Conservation (phyloP, 2,888 invertebrate species). For the Pasiphila rectangulata region DNA sequence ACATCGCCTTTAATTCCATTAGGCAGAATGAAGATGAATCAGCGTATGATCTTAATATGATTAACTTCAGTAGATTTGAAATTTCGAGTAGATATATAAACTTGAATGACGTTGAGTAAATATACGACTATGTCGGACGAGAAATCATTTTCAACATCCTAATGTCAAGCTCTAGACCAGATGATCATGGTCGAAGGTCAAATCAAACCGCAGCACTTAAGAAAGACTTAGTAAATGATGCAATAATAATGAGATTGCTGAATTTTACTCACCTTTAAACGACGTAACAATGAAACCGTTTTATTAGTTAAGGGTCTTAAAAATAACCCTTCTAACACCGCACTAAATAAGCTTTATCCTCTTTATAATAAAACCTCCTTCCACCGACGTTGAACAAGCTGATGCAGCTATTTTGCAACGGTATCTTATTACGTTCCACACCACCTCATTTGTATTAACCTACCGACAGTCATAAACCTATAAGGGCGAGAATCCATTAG, state of each 20-base stretch:
- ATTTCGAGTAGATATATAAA: too few species aligned
- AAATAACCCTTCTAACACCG: neutral
- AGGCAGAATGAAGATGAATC: too few species aligned
- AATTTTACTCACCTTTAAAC: neutral
- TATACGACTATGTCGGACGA: too few species aligned
- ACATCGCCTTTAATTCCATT: too few species aligned
- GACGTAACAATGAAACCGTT: neutral
- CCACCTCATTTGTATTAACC: slow-evolving; percentile 23
- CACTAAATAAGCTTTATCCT: slow-evolving; percentile 1
- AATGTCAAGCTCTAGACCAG: too few species aligned
- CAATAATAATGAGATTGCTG: neutral
- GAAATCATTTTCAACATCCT: too few species aligned
- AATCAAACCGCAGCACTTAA: too few species aligned
- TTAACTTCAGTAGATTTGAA: too few species aligned
- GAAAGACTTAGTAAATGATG: neutral
- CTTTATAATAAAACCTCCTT: neutral
- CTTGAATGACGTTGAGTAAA: too few species aligned
- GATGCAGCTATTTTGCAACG: slow-evolving; percentile 21
- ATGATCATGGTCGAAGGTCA: too few species aligned
- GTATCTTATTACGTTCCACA: slow-evolving; percentile 20
- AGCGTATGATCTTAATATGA: too few species aligned
- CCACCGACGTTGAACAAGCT: slow-evolving; percentile 9
- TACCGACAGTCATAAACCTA: slow-evolving; percentile 25
- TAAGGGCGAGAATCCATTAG: slow-evolving; percentile 29
- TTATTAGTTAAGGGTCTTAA: neutral